These are phyloP conservation scores for Sylvia borin DNA, from an alignment of 2,797 vertebrate species.

Conservation along the genomic window DNA sequence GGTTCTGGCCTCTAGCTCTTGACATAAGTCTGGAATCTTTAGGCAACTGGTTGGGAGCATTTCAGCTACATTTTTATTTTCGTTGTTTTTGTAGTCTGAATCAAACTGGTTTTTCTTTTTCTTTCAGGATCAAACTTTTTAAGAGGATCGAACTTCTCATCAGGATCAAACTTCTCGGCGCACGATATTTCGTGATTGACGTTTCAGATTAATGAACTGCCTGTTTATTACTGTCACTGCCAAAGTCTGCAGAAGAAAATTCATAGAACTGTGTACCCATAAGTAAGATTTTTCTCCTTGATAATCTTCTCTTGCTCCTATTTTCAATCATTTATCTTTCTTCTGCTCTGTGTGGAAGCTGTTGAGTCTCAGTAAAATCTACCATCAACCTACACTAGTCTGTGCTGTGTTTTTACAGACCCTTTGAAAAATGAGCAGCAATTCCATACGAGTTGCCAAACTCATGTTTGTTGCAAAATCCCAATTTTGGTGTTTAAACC, in stretches of 20 bases:
- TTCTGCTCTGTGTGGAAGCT: not conserved
- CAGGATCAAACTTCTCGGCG: not conserved
- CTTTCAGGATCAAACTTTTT: conserved; percentile 32
- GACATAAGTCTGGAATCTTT: not conserved
- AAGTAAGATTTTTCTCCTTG: not conserved
- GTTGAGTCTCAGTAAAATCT: not conserved
- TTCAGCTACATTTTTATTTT: not conserved
- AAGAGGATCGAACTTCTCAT: not conserved
- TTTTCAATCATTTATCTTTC: not conserved
- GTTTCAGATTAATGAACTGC: not conserved
- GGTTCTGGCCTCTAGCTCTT: not conserved
- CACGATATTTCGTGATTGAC: not conserved
- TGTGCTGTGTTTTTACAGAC: not conserved
- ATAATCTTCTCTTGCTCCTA: not conserved
- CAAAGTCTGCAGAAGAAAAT: not conserved
- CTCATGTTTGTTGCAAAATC: not conserved
- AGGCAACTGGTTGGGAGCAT: not conserved
- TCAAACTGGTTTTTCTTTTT: not conserved
- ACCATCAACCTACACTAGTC: not conserved
- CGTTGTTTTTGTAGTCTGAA: not conserved
- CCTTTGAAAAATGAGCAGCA: not conserved
- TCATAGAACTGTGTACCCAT: not conserved
- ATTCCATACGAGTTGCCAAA: not conserved
- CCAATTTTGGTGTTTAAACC: not conserved
- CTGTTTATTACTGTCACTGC: not conserved